Base-by-base conservation (phyloP, 2,113 vertebrate species). In the Scytalopus superciliaris region DNA sequence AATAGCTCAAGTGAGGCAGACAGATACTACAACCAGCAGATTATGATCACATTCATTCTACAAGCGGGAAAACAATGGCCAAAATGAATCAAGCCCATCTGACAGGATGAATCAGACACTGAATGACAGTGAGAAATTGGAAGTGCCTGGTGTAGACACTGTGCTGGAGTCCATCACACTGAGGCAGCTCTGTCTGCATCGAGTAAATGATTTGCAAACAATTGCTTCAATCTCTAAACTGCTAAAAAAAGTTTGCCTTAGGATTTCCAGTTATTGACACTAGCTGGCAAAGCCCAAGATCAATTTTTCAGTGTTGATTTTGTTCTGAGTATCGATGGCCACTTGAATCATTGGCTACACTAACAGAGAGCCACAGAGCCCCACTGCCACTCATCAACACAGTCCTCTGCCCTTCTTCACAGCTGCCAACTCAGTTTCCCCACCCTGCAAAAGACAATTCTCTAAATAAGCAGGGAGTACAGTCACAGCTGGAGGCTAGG, bases 41-140 rank as follows among this genome's bases (percentile, higher is more conserved):
- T 94, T 87, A 89, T 78, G 84, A 91, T 33, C 31, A 4, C 73
- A 81, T 74, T 62, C 73, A 90, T 90, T 86, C 89, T 63, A 96
- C 68, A 89, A 72, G 73, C 1, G 0, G 19, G 28, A 52, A 72
- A 78, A 94, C 91, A 96, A 94, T 37, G 84, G 76, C 64, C 66
- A 91, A 79, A 82, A 92, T 64, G 56, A 95, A 83, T 84, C 47
- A 90, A 92, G 84, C 77, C 52, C 80, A 81, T 56, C 83, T 96
- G 94, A 94, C 66, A 40, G 18, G 64, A 95, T 90, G 89, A 92
- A 74, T 94, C 89, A 93, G 89, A 77, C 35, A 75, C 78, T 78
- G 64, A 86, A 77, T 2, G 31, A 52, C 3, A 93, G 60, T 23
- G 60, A 92, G 60, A 81, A 88, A 84, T 9, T 60, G 62, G 63